phyloP scores from a whole-genome alignment of 64 coral and sea anemone genomes.

The Montipora efflorescens region DNA sequence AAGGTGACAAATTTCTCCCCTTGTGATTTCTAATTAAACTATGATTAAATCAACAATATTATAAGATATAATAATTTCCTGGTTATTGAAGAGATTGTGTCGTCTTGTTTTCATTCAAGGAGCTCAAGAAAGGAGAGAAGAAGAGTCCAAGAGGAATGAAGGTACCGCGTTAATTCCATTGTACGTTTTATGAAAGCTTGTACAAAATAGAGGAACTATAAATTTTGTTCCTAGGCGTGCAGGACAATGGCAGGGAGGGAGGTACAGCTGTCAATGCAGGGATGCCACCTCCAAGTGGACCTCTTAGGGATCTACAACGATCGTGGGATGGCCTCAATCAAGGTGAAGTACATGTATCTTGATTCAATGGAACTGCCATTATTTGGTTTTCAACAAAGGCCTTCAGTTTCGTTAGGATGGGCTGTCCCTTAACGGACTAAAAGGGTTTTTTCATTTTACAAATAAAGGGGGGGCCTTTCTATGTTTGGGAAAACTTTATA shows the following conservation, averaged over 20 bases:
- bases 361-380: background rate
- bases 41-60: too few species aligned
- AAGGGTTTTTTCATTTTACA: too few species aligned
- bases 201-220: background rate
- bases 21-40: too few species aligned
- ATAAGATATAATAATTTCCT: too few species aligned
- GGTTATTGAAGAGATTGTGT: too few species aligned
- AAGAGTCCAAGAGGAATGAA: background rate
- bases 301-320: background rate
- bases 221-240: background rate
- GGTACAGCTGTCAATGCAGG: background rate
- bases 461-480: too few species aligned
- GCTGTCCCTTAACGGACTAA: too few species aligned
- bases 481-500: too few species aligned
- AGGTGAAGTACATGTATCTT: background rate
- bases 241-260: background rate
- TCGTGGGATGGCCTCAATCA: background rate
- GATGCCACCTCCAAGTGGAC: slow-evolving; percentile 36
- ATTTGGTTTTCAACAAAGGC: background rate
- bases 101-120: background rate
- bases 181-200: too few species aligned
- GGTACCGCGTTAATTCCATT: background rate
- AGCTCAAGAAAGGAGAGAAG: background rate
- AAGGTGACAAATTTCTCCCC: background rate
- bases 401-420: background rate